A percentile compares a stretch with the other conserved stretches of the same genome.
Evolutionary conservation across 2,797 vertebrate genomes (phyloP).

Genomic region (Neosalanx taihuensis): DNA sequence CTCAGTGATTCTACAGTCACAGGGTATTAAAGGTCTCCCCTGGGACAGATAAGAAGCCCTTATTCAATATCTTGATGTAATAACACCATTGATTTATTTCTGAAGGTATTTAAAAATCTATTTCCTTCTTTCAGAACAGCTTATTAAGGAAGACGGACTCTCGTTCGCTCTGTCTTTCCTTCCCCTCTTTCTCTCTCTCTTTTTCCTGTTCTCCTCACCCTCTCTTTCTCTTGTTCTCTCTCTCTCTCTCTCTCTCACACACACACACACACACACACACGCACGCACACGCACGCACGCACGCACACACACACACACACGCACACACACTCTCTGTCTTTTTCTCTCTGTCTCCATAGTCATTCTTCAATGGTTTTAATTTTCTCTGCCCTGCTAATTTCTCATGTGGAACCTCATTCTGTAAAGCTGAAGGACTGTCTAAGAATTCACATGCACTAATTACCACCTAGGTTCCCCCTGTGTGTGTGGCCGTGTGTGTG

Average conservation of each 20-base stretch:
- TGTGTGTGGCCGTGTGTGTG: neutral
- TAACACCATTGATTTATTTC: constrained; percentile 17
- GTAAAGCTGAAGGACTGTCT: neutral
- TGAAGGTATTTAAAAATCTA: constrained; percentile 10
- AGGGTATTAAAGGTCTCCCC: neutral
- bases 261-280: too few relatives aligned
- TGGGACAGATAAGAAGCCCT: neutral
- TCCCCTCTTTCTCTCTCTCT: neutral
- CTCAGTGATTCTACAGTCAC: neutral
- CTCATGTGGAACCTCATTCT: neutral
- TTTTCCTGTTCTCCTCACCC: neutral
- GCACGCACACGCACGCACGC: too few relatives aligned
- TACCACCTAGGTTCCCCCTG: neutral
- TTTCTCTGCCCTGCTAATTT: neutral
- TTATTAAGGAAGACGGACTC: constrained; percentile 11
- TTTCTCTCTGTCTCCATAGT: neutral
- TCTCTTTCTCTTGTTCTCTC: too few relatives aligned
- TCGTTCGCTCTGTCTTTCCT: constrained; percentile 3
- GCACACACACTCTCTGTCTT: too few relatives aligned
- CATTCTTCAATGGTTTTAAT: neutral
- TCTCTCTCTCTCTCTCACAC: too few relatives aligned
- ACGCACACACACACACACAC: too few relatives aligned
- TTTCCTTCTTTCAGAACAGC: constrained; percentile 8
- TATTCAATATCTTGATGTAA: constrained; percentile 8
- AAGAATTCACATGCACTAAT: neutral